Evolutionary conservation across 2,113 vertebrate species (phyloP).

Genomic region (Orthonyx spaldingii): DNA sequence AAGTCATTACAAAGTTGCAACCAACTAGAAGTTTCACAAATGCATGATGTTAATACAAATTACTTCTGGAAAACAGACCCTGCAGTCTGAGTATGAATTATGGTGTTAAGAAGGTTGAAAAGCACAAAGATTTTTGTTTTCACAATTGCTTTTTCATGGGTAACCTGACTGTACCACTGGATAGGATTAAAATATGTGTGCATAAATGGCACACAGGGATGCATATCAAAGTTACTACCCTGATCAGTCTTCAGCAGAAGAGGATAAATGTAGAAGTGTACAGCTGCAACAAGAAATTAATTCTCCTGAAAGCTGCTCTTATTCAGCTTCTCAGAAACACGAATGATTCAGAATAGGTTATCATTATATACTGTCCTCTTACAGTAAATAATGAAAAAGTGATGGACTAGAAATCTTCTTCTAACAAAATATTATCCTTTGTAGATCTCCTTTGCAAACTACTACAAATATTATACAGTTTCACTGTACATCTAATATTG

Average conservation of each 20-base stretch:
- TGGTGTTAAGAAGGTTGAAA: neutral
- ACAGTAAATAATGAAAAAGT: neutral
- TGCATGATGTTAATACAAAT: neutral
- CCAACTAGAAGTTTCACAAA: neutral
- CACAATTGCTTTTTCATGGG: neutral
- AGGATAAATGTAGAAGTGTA: neutral
- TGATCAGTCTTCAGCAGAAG: neutral
- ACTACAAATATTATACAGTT: neutral
- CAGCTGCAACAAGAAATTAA: neutral
- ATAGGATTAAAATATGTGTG: neutral
- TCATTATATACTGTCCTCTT: neutral
- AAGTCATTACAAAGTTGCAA: neutral
- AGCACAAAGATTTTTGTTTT: neutral
- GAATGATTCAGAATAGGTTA: neutral
- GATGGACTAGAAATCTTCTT: neutral
- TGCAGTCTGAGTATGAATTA: neutral
- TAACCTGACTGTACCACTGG: neutral
- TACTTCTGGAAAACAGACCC: neutral
- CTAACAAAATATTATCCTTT: neutral
- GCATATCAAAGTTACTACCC: neutral
- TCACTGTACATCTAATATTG: neutral
- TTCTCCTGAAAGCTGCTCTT: neutral
- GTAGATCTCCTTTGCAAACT: neutral
- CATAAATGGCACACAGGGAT: neutral
- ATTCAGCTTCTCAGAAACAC: neutral